Conservation (phyloP, 2,888 invertebrate genomes). For the Aspidapion aeneum region DNA sequence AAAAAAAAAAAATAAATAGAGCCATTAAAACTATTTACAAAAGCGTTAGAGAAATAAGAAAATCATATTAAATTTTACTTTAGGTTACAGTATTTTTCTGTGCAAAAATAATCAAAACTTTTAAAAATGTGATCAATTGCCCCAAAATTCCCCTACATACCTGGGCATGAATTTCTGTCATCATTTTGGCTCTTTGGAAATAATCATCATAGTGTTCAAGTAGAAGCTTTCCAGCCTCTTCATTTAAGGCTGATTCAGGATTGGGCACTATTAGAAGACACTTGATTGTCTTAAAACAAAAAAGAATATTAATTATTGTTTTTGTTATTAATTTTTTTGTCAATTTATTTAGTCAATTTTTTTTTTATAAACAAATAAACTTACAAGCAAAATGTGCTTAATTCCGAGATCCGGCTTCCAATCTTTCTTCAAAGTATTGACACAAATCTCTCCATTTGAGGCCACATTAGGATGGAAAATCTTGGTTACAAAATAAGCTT, state of each 20-base stretch:
- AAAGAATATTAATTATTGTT: not conserved
- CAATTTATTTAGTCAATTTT: too few species aligned
- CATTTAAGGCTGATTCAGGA: constrained; percentile 95
- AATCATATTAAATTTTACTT: too few species aligned
- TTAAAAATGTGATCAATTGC: too few species aligned
- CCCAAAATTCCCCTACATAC: too few species aligned
- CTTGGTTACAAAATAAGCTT: constrained; percentile 90
- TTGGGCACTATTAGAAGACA: constrained; percentile 96
- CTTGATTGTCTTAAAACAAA: constrained; percentile 70
- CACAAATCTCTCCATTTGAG: constrained; percentile 91
- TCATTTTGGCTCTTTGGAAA: constrained; percentile 82
- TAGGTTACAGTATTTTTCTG: too few species aligned
- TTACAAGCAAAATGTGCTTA: constrained; percentile 85
- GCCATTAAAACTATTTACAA: not conserved
- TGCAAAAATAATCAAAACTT: too few species aligned
- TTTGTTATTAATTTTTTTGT: too few species aligned
- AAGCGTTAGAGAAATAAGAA: not conserved
- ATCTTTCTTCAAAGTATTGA: constrained; percentile 93
- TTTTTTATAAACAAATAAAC: constrained; percentile 28
- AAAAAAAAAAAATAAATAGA: not conserved
- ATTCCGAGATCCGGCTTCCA: constrained; percentile 96
- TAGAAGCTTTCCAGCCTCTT: constrained; percentile 92
- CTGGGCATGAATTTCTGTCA: constrained; percentile 88
- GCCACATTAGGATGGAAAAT: constrained; percentile 98
- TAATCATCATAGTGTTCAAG: constrained; percentile 93